Evolutionary conservation across 2,113 vertebrate species (phyloP).

Genomic region (Chunga burmeisteri): DNA sequence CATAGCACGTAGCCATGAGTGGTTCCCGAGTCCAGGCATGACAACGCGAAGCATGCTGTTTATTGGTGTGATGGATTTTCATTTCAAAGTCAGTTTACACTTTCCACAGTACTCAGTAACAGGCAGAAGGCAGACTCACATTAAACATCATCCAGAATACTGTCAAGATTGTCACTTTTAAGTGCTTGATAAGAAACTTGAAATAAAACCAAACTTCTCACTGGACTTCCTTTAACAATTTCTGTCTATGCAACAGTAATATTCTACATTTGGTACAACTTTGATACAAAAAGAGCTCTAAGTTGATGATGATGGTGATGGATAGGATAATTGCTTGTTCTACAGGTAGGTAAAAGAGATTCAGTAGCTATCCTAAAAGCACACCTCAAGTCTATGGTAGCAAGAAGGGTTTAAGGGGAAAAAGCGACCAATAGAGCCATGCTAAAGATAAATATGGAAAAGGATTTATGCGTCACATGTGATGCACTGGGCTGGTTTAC

Average conservation of each 20-base stretch:
- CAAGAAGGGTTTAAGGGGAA: neutral
- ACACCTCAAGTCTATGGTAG: neutral
- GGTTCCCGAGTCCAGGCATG: neutral
- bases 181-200: neutral
- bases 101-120: neutral
- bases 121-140: neutral
- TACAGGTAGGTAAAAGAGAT: neutral
- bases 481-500: neutral
- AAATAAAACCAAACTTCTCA: constrained; percentile 11
- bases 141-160: neutral
- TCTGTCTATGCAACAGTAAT: neutral
- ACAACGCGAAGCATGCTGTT: neutral
- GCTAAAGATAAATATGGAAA: neutral
- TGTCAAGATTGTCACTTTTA: neutral
- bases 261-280: neutral
- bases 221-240: neutral
- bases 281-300: neutral
- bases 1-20: fast-evolving
- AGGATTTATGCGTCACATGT: neutral
- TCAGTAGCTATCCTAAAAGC: neutral
- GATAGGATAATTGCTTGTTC: neutral
- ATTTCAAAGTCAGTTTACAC: neutral
- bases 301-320: neutral
- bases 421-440: neutral
- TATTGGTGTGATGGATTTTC: neutral